phyloP scores from a whole-genome alignment of 2,888 invertebrate genomes.

The Steinernema carpocapsae region DNA sequence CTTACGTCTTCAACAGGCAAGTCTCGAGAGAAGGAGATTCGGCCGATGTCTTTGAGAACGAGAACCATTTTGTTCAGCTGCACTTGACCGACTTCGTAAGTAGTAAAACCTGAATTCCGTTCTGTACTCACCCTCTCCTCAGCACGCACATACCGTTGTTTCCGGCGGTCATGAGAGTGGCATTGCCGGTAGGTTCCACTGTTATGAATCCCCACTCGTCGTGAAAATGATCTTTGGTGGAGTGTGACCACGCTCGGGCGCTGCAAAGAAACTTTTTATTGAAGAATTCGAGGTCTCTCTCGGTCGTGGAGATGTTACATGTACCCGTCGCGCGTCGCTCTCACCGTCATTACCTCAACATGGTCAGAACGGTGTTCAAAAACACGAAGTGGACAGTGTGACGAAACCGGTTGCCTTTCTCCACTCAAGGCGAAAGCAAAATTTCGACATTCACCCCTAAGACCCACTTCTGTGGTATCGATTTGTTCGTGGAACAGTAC shows the following conservation, averaged over 20 bases:
- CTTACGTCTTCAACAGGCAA: slow-evolving; percentile 69
- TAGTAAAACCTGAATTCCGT: slow-evolving; percentile 65
- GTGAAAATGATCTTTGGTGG: slow-evolving; percentile 70
- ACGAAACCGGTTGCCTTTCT: slow-evolving; percentile 19
- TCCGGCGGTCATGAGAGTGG: slow-evolving; percentile 69
- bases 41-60: slow-evolving; percentile 68
- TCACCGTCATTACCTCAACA: not conserved
- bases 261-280: slow-evolving; percentile 44
- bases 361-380: slow-evolving; percentile 7
- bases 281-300: not conserved
- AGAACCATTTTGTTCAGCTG: slow-evolving; percentile 64
- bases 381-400: slow-evolving; percentile 21
- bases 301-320: not conserved
- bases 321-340: not conserved
- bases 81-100: slow-evolving; percentile 69
- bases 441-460: slow-evolving; percentile 12
- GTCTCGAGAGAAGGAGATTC: slow-evolving; percentile 69
- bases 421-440: slow-evolving; percentile 29
- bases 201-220: slow-evolving; percentile 69
- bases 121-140: too few species aligned
- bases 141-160: slow-evolving; percentile 62
- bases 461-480: slow-evolving; percentile 30
- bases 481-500: not conserved
- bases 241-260: slow-evolving; percentile 69
- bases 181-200: slow-evolving; percentile 66